Evolutionary conservation across 2,113 vertebrate species (phyloP).

Genomic region (Apus apus): DNA sequence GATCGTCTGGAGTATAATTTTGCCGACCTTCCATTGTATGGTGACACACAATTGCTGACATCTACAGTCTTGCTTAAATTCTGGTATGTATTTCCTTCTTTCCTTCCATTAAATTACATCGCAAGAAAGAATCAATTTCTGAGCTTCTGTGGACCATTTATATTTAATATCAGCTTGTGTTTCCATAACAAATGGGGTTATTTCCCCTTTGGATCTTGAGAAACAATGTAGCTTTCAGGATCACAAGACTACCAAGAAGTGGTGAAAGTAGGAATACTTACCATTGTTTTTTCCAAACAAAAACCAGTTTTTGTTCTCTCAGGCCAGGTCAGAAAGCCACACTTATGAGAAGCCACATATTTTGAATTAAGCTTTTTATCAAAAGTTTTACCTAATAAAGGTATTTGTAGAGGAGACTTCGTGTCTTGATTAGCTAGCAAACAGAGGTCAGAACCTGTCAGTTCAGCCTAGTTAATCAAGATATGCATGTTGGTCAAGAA

Average conservation of each 20-base stretch:
- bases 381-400: neutral
- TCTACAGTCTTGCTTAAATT: neutral
- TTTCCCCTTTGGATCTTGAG: neutral
- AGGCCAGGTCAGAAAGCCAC: neutral
- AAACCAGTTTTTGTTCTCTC: neutral
- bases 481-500: neutral
- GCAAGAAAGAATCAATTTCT: neutral
- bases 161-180: neutral
- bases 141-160: neutral
- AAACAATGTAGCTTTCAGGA: neutral
- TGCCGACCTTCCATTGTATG: neutral
- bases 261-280: neutral
- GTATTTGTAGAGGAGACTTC: neutral
- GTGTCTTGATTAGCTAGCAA: neutral
- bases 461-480: neutral
- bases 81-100: neutral
- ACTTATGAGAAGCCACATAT: neutral
- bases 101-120: neutral
- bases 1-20: neutral
- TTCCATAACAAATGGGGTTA: rapidly evolving
- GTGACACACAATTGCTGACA: neutral
- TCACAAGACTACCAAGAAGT: neutral
- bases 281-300: neutral
- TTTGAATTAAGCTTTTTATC: neutral
- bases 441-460: neutral